Evolutionary conservation across 2,888 invertebrate genomes (phyloP).

Genomic region (Tolmerus cingulatus): DNA sequence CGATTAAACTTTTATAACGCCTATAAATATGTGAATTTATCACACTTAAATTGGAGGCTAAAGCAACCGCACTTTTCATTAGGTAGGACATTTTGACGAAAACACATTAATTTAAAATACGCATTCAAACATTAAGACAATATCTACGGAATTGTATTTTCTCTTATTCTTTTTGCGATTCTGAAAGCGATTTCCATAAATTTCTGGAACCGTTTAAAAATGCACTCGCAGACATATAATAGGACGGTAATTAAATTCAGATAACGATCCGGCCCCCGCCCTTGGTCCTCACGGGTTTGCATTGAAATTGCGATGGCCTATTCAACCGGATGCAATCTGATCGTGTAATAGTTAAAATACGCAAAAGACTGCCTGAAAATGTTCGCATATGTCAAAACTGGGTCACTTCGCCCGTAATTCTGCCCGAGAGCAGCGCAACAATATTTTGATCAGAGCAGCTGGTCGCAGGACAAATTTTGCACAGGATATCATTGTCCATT

Average conservation of each 20-base stretch:
- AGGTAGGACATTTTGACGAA: too few relatives aligned
- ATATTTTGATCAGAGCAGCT: not conserved
- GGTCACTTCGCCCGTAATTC: not conserved
- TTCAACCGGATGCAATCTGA: not conserved
- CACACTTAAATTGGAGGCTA: too few relatives aligned
- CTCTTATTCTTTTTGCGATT: not conserved
- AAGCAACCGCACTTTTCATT: too few relatives aligned
- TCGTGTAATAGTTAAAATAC: not conserved
- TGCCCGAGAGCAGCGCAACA: not conserved
- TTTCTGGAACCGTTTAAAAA: not conserved
- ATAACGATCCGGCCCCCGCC: not conserved
- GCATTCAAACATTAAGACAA: too few relatives aligned
- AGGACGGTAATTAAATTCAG: not conserved
- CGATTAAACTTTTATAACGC: too few relatives aligned
- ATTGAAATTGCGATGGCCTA: not conserved
- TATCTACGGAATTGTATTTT: too few relatives aligned
- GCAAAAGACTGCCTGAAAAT: not conserved
- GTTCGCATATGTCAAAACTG: not conserved
- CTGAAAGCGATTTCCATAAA: not conserved
- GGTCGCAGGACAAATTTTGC: not conserved
- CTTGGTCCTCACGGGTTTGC: not conserved
- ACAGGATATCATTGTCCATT: not conserved
- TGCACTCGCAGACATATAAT: not conserved
- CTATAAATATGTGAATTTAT: too few relatives aligned
- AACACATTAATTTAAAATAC: too few relatives aligned